A percentile compares a stretch with the other conserved stretches of the same genome.
phyloP scores from a whole-genome alignment of 2,888 invertebrate genomes.

The Pardosa pseudoannulata region DNA sequence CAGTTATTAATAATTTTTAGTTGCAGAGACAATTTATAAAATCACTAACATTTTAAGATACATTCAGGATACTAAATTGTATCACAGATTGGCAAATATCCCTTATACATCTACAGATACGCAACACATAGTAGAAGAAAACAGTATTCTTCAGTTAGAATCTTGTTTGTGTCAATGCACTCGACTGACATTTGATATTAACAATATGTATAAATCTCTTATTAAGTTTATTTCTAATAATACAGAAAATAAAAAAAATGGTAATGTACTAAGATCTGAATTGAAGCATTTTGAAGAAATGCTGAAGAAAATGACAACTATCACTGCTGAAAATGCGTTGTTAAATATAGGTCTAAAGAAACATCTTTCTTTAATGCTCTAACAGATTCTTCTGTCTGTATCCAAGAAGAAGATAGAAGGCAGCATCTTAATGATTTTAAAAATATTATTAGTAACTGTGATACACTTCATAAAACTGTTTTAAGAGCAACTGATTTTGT shows the following conservation, averaged over 20 bases:
- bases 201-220: constrained; percentile 26
- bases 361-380: constrained; percentile 38
- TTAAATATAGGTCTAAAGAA: constrained; percentile 2
- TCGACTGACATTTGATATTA: constrained; percentile 40
- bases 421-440: constrained; percentile 22
- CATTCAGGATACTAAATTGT: constrained; percentile 35
- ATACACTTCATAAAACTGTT: background rate
- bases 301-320: constrained; percentile 17
- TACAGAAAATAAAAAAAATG: background rate
- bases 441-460: constrained; percentile 19
- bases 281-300: background rate
- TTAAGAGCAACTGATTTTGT: constrained; percentile 12
- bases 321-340: constrained; percentile 37
- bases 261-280: background rate
- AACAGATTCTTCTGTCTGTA: constrained; percentile 11
- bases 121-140: constrained; percentile 17
- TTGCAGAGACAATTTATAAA: constrained; percentile 38
- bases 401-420: constrained; percentile 10
- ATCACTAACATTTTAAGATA: constrained; percentile 9
- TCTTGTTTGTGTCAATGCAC: constrained; percentile 33
- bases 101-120: background rate
- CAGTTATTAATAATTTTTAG: constrained; percentile 30
- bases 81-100: constrained; percentile 11
- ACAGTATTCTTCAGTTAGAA: constrained; percentile 23
- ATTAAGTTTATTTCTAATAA: background rate